Evolutionary conservation across 2,888 invertebrate species (phyloP).

Genomic region (Thera britannica): DNA sequence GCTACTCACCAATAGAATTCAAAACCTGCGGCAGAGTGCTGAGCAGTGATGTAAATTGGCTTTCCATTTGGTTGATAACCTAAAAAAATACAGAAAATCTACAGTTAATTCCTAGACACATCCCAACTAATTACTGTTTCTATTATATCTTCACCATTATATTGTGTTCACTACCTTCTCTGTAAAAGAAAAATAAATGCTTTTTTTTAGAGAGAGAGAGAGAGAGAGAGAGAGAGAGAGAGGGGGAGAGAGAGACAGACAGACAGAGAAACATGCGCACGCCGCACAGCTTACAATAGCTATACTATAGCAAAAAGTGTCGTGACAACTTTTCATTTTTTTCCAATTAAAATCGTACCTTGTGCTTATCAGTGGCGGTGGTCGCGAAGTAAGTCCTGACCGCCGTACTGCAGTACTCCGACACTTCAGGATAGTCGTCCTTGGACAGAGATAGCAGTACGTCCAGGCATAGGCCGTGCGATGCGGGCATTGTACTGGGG

Average conservation of each 20-base stretch:
- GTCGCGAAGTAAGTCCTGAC: conserved; percentile 61
- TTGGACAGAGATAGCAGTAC: conserved; percentile 88
- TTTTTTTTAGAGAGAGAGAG: no score
- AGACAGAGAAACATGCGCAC: no score
- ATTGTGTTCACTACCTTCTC: no score
- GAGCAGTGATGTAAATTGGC: conserved; percentile 85
- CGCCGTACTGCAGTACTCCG: conserved; percentile 69
- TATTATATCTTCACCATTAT: no score
- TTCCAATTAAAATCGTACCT: conserved; percentile 54
- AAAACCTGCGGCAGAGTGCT: conserved; percentile 87
- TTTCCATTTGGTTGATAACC: conserved; percentile 82
- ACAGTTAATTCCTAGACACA: no score
- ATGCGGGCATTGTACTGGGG: conserved; percentile 85
- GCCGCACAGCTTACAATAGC: no score
- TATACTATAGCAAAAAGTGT: no score
- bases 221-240: no score
- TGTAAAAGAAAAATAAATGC: no score
- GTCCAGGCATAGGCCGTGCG: conserved; percentile 86
- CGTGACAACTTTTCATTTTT: no score
- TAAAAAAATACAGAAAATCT: neutral
- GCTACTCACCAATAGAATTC: conserved; percentile 83
- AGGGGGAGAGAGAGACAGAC: no score
- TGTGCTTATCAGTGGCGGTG: conserved; percentile 57
- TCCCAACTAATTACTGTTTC: no score
- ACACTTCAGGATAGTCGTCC: conserved; percentile 85